These are phyloP conservation scores for Cheilosia impressa DNA, from an alignment of 2,888 invertebrate genomes.

Conservation along the genomic window DNA sequence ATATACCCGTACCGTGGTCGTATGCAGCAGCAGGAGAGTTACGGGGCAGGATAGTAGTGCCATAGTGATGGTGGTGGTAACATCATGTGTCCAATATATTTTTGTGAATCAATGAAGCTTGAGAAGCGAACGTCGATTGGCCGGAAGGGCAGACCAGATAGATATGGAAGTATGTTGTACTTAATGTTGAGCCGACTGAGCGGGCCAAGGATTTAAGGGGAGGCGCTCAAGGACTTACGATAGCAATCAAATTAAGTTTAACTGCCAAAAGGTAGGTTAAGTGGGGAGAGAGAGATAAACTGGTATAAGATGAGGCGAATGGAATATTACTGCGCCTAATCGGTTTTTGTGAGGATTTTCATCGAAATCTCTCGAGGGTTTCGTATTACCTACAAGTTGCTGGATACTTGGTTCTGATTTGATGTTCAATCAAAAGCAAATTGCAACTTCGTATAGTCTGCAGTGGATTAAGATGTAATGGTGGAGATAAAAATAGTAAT, in stretches of 20 bases:
- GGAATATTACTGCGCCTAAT: constrained; percentile 57
- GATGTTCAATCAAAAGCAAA: constrained; percentile 49
- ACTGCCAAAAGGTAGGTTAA: constrained; percentile 73
- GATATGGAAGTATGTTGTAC: constrained; percentile 59
- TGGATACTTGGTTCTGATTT: constrained; percentile 44
- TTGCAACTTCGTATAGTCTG: constrained; percentile 26
- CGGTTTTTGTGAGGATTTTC: constrained; percentile 51
- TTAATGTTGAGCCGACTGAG: constrained; percentile 68
- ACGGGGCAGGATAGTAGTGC: constrained; percentile 17
- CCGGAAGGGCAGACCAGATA: constrained; percentile 60
- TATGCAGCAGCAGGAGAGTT: constrained; percentile 67
- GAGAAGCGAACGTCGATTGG: constrained; percentile 73
- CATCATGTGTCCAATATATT: constrained; percentile 75
- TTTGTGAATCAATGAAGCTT: constrained; percentile 75
- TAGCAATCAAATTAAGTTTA: constrained; percentile 76
- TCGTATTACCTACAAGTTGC: constrained; percentile 36
- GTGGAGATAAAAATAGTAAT: not conserved
- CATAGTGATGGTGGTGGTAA: constrained; percentile 27
- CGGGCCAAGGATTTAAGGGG: constrained; percentile 22
- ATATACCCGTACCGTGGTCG: constrained; percentile 48
- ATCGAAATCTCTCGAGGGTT: constrained; percentile 12
- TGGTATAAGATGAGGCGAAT: constrained; percentile 5
- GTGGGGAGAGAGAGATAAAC: constrained; percentile 15
- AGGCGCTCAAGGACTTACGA: constrained; percentile 62
- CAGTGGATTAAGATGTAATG: constrained; percentile 24